A percentile compares a stretch with the other conserved stretches of the same genome.
These are phyloP conservation scores for Rousettus leschenaultii DNA, from an alignment of 2,113 vertebrate species.

Conservation along the genomic window DNA sequence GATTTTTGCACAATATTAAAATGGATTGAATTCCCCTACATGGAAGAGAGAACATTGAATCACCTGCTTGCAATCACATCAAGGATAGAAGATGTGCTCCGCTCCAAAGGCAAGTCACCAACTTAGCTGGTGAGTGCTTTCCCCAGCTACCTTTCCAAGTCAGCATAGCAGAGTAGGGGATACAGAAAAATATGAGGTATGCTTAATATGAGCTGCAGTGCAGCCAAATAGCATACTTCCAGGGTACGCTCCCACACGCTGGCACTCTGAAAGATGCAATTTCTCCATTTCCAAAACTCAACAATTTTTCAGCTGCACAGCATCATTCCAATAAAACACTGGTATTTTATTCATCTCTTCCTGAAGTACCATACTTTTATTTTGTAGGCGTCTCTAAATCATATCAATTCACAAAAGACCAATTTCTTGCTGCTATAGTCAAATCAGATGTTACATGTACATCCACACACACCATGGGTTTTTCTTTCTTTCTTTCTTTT, in stretches of 20 bases:
- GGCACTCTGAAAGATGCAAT: conserved; percentile 57
- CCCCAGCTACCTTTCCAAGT: background rate
- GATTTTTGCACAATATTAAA: conserved; percentile 38
- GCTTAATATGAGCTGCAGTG: conserved; percentile 11
- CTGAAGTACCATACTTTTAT: conserved; percentile 65
- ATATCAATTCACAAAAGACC: conserved; percentile 68
- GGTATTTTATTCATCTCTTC: conserved; percentile 72
- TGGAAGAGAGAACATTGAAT: background rate
- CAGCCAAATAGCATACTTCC: conserved; percentile 48
- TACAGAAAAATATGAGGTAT: conserved; percentile 48
- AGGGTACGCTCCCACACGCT: background rate
- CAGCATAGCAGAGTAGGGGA: background rate
- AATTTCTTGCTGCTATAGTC: conserved; percentile 50
- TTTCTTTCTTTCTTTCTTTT: background rate
- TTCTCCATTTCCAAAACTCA: conserved; percentile 69
- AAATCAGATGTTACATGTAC: conserved; percentile 61
- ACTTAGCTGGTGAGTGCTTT: background rate
- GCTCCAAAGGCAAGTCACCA: background rate
- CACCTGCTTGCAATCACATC: background rate
- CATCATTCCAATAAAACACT: conserved; percentile 64
- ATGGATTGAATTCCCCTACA: background rate
- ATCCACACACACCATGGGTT: background rate
- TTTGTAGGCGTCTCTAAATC: conserved; percentile 64
- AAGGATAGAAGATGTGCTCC: background rate
- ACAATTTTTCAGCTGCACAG: conserved; percentile 63